Base-by-base conservation (phyloP, 1,140 invertebrate species). In the Whitmania pigra region DNA sequence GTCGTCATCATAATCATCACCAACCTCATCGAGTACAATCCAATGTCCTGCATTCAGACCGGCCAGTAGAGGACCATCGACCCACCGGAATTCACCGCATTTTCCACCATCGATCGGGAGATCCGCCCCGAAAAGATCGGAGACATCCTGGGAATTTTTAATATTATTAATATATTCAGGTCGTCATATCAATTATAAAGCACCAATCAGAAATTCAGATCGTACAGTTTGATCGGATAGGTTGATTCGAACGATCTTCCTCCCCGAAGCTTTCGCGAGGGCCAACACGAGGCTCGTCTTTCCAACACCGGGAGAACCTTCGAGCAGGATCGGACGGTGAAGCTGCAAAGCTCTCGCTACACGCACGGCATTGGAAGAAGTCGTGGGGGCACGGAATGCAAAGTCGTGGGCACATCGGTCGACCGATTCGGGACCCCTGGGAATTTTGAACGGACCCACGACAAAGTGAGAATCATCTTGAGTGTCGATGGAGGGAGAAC, bases 91-190 rank as follows among this genome's bases (percentile, higher is more conserved):
- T 72, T 77, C 71, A 18, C 93, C 93, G 73, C 87, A 86, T 70
- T 77, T 76, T 71, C 84, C 83, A 0, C 93, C 92, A 85, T 96
- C 92, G 40, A 93, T 88, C 0, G 97, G 97, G 67, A 99, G 84
- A 85, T 99, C 96, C 55, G 93, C 90, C 63, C 97, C 97, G 85
- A 99, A 99, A 20, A 99, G 84, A 85, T 99, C 97, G 25, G 90
- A 91, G 67, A 98, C 87, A 84, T 99, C 96, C 89, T 90, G 78
- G 57, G n/a, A n/a, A n/a, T n/a, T n/a, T n/a, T n/a, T n/a, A n/a
- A n/a, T n/a, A n/a, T n/a, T n/a, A n/a, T n/a, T n/a, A n/a, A n/a
- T n/a, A n/a, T n/a, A n/a, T n/a, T n/a, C n/a, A n/a, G n/a, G n/a
- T n/a, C n/a, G n/a, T n/a, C n/a, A n/a, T n/a, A n/a, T n/a, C n/a